These are phyloP conservation scores for Muscicapa striata DNA, from an alignment of 2,797 vertebrate genomes.

Conservation along the genomic window DNA sequence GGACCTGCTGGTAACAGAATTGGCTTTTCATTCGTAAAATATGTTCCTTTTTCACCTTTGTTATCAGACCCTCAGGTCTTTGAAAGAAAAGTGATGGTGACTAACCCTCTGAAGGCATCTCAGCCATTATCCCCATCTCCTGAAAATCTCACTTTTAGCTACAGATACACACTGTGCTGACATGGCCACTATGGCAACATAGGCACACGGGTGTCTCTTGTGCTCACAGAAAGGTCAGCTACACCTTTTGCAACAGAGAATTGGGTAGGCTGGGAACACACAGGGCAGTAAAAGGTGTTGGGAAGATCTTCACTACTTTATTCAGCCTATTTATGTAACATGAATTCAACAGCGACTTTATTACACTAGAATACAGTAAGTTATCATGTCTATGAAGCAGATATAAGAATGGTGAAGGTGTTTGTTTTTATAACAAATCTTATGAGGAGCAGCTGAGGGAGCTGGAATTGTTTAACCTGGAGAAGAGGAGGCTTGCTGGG, in stretches of 20 bases:
- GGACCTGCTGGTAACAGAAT: not conserved
- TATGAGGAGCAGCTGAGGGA: not conserved
- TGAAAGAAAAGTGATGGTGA: not conserved
- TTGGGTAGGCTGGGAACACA: not conserved
- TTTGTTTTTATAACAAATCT: not conserved
- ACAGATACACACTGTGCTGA: not conserved
- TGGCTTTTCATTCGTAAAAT: not conserved
- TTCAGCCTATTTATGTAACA: not conserved
- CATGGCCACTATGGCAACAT: rapidly evolving
- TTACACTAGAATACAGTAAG: not conserved
- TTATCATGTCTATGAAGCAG: not conserved
- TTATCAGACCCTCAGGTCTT: not conserved
- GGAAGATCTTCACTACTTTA: not conserved
- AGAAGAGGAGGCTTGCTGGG: not conserved
- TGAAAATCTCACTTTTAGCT: not conserved
- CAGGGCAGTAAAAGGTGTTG: not conserved
- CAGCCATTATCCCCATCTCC: not conserved
- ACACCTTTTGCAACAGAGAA: not conserved
- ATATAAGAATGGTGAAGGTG: not conserved
- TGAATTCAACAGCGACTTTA: not conserved
- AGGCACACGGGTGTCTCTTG: not conserved
- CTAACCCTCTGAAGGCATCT: not conserved
- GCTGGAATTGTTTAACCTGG: not conserved
- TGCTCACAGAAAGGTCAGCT: not conserved
- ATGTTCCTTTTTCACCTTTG: not conserved